Base-by-base conservation (phyloP, 1,140 invertebrate genomes). In the Neelides sp. region DNA sequence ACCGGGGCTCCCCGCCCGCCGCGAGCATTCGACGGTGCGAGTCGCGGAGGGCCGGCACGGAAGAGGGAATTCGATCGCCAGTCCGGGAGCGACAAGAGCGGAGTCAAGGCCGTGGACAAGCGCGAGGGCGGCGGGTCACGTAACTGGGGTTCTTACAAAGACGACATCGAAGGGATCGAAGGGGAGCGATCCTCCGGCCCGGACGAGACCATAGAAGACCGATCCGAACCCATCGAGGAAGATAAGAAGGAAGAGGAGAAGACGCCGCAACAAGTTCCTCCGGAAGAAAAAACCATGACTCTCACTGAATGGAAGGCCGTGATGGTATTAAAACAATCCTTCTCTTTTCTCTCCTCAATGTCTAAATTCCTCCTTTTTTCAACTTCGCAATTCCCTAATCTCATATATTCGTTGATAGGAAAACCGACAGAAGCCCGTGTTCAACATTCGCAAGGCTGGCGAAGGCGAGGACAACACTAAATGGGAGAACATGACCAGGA, bases 61-160 rank as follows among this genome's bases (percentile, higher is more conserved):
- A 91, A 90, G 70, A 77, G 88, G 30, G 90, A 95, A 71, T 95
- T 87, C 68, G 91, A 95, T 70, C 78, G 91, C 54, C 86, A 93
- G 68, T 93, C 88, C 64, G 90, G 90, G 57, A 90, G 85, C 47
- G 89, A 94, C 65, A 90, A 85, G 74, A 92, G 82, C 68, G 88
- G 91, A 64, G 81, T 95, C 46, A 95, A 95, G 71, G 76, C 87
- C 52, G 75, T 90, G 58, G 90, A 95, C 64, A 95, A 96, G 71
- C 80, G 85, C 58, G 90, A 95, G 64, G 92, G 90, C 64, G 82
- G 77, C 72, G 92, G 91, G 48, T 79, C 87, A 61, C 86, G 90
- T 69, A 96, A 95, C 68, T 95, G 92, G 91, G 91, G 91, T 61
- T 87, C 82, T 41, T 78, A 89, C 59, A 88, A 85, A 66, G 88